phyloP scores from a whole-genome alignment of 2,797 vertebrate genomes.

The Lycodopsis pacificus region DNA sequence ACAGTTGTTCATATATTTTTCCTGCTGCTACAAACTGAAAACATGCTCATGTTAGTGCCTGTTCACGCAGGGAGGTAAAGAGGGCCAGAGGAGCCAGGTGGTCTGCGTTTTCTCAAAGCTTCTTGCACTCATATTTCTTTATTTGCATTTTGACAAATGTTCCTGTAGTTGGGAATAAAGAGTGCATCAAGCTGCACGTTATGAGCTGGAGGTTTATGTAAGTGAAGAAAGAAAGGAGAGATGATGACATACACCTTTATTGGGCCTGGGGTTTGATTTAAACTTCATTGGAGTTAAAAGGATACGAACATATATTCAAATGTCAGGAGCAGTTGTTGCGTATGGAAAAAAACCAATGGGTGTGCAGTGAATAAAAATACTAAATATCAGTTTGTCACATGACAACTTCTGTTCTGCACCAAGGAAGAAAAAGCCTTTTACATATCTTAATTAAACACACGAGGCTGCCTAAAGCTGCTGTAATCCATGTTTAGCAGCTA shows the following conservation, averaged over 20 bases:
- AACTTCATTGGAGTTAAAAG: not conserved
- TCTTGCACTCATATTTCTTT: constrained; percentile 52
- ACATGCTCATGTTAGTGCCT: constrained; percentile 63
- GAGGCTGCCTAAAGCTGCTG: not conserved
- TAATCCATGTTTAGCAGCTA: not conserved
- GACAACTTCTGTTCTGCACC: not conserved
- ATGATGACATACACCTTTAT: constrained; percentile 38
- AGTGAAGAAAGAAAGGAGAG: constrained; percentile 38
- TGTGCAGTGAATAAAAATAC: not conserved
- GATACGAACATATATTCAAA: not conserved
- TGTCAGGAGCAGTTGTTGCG: not conserved
- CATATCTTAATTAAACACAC: not conserved
- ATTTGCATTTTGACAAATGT: constrained; percentile 71
- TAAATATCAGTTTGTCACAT: not conserved
- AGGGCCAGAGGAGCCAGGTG: constrained; percentile 49
- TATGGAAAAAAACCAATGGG: not conserved
- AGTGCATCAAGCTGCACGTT: constrained; percentile 29
- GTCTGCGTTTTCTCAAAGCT: constrained; percentile 74
- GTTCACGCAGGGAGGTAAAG: constrained; percentile 59
- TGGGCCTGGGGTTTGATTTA: not conserved
- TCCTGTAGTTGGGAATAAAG: constrained; percentile 54
- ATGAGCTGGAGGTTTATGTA: constrained; percentile 49
- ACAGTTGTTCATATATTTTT: constrained; percentile 69
- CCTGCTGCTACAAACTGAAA: constrained; percentile 66
- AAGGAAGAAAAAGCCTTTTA: not conserved